Evolutionary conservation across 2,113 vertebrate genomes (phyloP).

Genomic region (Peucedramus taeniatus): DNA sequence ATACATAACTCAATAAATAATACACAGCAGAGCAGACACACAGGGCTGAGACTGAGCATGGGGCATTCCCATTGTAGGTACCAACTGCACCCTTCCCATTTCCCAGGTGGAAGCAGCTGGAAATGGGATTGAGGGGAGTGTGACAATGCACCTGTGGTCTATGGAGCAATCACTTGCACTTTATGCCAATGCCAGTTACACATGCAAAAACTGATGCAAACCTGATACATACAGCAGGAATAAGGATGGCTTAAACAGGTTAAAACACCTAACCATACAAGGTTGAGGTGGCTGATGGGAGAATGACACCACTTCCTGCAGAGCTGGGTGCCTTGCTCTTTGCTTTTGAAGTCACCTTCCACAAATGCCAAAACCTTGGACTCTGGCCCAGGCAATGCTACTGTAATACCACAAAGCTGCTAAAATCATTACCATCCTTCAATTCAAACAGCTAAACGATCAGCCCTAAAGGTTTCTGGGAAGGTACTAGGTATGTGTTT

Average conservation of each 20-base stretch:
- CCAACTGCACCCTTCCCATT: not conserved
- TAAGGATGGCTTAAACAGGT: not conserved
- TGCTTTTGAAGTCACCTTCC: not conserved
- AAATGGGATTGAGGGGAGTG: rapidly evolving
- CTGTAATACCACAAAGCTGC: not conserved
- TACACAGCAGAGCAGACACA: not conserved
- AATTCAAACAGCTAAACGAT: not conserved
- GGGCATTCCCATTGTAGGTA: not conserved
- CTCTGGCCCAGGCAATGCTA: not conserved
- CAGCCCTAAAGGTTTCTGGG: not conserved
- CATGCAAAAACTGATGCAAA: not conserved
- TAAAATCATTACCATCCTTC: not conserved
- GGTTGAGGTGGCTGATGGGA: not conserved
- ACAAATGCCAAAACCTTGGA: rapidly evolving
- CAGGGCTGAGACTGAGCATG: rapidly evolving
- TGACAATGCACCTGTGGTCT: not conserved
- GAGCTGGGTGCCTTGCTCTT: not conserved
- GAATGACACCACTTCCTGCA: not conserved
- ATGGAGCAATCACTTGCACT: not conserved
- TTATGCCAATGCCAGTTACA: rapidly evolving
- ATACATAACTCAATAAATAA: not conserved
- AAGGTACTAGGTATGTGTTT: not conserved
- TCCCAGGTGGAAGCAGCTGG: not conserved
- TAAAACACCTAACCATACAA: not conserved
- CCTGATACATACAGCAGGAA: rapidly evolving